These are phyloP conservation scores for Ornithoptera priamus DNA, from an alignment of 2,888 invertebrate genomes.

Conservation along the genomic window DNA sequence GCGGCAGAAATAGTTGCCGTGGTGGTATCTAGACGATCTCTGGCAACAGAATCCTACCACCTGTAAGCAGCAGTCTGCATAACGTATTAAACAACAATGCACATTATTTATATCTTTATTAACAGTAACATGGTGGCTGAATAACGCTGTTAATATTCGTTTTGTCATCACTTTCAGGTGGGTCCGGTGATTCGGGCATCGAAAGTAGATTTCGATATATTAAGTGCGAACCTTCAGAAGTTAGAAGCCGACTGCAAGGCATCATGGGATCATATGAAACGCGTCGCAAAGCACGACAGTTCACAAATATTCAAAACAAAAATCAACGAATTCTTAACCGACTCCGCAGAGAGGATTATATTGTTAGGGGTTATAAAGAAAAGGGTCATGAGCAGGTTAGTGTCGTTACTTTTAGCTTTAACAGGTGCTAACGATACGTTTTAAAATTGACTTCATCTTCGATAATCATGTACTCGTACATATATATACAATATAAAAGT, in stretches of 20 bases:
- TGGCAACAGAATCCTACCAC: too few relatives aligned
- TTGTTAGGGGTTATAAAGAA: conserved; percentile 94
- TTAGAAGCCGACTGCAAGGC: conserved; percentile 98
- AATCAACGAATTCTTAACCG: conserved; percentile 96
- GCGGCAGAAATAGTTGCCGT: too few relatives aligned
- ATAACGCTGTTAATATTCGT: background rate
- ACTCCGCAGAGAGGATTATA: conserved; percentile 98
- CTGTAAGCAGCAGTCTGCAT: too few relatives aligned
- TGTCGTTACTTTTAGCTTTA: background rate
- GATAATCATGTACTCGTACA: too few relatives aligned
- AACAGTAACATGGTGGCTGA: background rate
- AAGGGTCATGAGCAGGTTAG: conserved; percentile 92
- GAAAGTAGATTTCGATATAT: conserved; percentile 96
- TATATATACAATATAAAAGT: too few relatives aligned
- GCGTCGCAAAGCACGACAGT: conserved; percentile 96
- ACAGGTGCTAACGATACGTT: background rate
- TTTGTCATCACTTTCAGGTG: conserved; percentile 76
- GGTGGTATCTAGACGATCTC: too few relatives aligned
- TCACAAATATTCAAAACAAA: conserved; percentile 92
- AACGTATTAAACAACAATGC: too few relatives aligned
- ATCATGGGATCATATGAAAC: conserved; percentile 97
- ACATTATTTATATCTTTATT: background rate
- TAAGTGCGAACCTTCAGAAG: conserved; percentile 90
- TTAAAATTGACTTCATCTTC: too few relatives aligned
- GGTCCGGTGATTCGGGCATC: conserved; percentile 94